Base-by-base conservation (phyloP, 2,888 invertebrate genomes). In the Acholoe squamosa region DNA sequence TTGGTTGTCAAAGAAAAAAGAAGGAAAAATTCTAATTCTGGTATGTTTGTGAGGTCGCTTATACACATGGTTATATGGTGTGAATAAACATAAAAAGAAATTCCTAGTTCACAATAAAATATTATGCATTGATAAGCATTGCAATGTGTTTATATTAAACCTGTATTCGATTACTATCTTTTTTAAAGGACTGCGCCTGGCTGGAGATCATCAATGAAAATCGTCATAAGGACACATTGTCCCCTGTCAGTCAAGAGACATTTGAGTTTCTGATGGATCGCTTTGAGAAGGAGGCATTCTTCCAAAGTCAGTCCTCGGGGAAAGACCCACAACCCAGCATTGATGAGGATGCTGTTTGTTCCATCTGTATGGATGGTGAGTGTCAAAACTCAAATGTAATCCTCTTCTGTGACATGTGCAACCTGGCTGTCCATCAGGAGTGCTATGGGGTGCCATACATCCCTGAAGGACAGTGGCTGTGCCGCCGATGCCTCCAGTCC, bases 361-460 rank as follows among this genome's bases (percentile, higher is more conserved):
- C 99, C 95, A 99, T 99, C 93, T 99, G 99, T 95, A 98, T 98
- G 97, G 99, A 99, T 94, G 99, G 99, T 0, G 99, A 99, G 96
- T 99, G 99, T 95, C 98, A 99, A 96, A 99, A 99, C 96, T 98
- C 98, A 89, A 99, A 99, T 96, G 99, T 99, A 84, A 99, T 99
- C 93, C 97, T 99, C 89, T 99, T 99, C 96, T 99, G 99, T 96
- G 99, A 99, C 96, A 99, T 99, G 99, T 99, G 99, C 96, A 99
- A 99, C 96, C 96, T 99, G 93, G 99, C 99, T 43, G 99, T 99
- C 22, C 99, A 99, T 96, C 99, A 96, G 96, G 99, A 99, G 96
- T 99, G 99, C 95, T 99, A 99, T 96, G 99, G 99, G 89, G 99
- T 99, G 7, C 99, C 99, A 10, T 99, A 99, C 95, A 98, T 99